A percentile compares a stretch with the other conserved stretches of the same genome.
Conservation (phyloP, 2,113 vertebrate genomes). For the Sinosuthora webbiana region DNA sequence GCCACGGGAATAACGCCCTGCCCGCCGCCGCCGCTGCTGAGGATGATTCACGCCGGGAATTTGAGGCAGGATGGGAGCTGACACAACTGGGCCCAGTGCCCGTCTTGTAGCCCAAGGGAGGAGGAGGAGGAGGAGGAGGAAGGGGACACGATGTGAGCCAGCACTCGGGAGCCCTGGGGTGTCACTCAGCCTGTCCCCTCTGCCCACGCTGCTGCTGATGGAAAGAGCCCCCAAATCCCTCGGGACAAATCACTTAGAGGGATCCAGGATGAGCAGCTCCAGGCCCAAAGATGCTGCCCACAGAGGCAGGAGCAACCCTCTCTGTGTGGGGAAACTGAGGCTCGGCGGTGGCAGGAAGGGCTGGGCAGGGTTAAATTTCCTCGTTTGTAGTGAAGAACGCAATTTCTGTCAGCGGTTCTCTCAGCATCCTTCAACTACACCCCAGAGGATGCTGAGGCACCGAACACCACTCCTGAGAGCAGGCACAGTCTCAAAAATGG, state of each 20-base stretch:
- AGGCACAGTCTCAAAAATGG: fast-evolving
- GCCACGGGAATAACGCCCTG: background rate
- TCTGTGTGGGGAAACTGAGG: background rate
- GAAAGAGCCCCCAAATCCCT: background rate
- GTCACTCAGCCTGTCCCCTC: background rate
- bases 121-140: background rate
- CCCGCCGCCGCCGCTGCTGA: background rate
- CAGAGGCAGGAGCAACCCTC: background rate
- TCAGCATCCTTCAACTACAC: fast-evolving
- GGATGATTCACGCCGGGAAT: fast-evolving
- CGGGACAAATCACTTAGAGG: fast-evolving
- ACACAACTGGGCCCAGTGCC: background rate
- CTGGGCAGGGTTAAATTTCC: background rate
- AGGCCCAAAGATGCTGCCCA: background rate
- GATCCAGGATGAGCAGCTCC: background rate
- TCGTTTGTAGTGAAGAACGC: fast-evolving
- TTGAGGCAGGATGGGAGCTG: background rate
- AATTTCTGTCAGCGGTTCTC: background rate
- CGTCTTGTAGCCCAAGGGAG: fast-evolving
- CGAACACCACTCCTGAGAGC: background rate
- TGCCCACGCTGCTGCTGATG: background rate
- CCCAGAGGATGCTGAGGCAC: background rate
- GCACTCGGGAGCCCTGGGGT: background rate
- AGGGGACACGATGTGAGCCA: background rate
- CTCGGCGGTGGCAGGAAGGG: background rate